Evolutionary conservation across 2,888 invertebrate species (phyloP).

Genomic region (Heteropelma amictum): DNA sequence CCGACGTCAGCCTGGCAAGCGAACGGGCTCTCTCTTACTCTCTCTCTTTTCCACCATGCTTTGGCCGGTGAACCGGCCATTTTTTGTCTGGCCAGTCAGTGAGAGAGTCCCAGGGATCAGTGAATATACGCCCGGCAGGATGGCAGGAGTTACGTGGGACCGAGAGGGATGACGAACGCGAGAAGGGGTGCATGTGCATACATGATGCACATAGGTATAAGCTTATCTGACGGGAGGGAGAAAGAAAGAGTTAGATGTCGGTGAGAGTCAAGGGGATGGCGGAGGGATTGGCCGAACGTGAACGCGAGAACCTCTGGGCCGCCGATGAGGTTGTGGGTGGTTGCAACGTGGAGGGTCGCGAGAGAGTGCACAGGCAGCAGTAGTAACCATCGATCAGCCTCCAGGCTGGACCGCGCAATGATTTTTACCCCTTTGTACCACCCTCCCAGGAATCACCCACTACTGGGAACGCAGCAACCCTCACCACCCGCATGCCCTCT

Average conservation of each 20-base stretch:
- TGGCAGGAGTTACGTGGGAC: constrained; percentile 58
- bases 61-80: constrained; percentile 74
- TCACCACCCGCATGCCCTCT: constrained; percentile 69
- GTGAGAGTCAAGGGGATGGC: constrained; percentile 43
- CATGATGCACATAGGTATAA: constrained; percentile 41
- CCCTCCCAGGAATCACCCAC: constrained; percentile 60
- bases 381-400: constrained; percentile 71
- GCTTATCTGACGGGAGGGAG: constrained; percentile 1
- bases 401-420: constrained; percentile 78
- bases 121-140: constrained; percentile 67
- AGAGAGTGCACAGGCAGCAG: constrained; percentile 68
- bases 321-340: constrained; percentile 61
- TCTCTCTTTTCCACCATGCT: constrained; percentile 61
- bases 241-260: constrained; percentile 30
- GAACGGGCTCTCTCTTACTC: constrained; percentile 32
- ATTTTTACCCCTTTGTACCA: constrained; percentile 77
- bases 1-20: constrained; percentile 74
- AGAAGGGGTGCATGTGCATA: constrained; percentile 55
- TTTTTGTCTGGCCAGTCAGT: constrained; percentile 78
- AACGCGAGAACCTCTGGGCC: constrained; percentile 58
- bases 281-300: constrained; percentile 52
- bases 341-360: constrained; percentile 53
- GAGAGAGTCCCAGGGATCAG: constrained; percentile 77
- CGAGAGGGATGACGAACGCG: constrained; percentile 44
- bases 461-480: constrained; percentile 55